Base-by-base conservation (phyloP, 2,888 invertebrate species). In the Chesias legatella region DNA sequence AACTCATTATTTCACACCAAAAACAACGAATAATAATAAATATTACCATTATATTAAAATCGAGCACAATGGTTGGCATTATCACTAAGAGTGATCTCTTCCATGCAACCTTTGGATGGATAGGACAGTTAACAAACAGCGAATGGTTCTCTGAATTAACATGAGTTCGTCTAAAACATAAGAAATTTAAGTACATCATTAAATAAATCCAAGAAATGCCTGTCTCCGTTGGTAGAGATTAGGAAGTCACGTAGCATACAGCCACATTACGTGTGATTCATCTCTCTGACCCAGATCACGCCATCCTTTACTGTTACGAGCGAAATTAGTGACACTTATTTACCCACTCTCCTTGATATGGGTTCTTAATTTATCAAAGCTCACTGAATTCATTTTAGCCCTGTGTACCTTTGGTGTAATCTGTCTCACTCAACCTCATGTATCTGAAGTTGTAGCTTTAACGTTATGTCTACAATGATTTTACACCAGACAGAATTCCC, bases 211-310 rank as follows among this genome's bases (percentile, higher is more conserved):
- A 36, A 48, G 49, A 53, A 52, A 51, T 53, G 43, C 50, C 47
- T 45, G 53, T 58, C 52, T 52, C 27, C 51, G 51, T 54, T 47
- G 50, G 53, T 36, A 36, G 51, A 56, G 60, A 63, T 74, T 72
- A 74, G 58, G 53, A 57, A 67, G 68, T 79, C 78, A 79, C 77
- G 77, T 77, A 73, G 62, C 63, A 58, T 61, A 67, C 56, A 63
- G 58, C 56, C 60, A 60, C 63, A 66, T 59, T 52, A 64, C 60
- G 63, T 65, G 59, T 60, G 79, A 82, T 71, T 79, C 78, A 79
- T 73, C 67, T 62, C 58, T 47, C 44, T 68, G 74, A 72, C 81
- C 81, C 61, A 80, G 67, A 75, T 79, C 73, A 75, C 63, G 64
- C 52, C 34, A 61, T 55, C 60, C 55, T 55, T 44, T 67, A 70